Conservation (phyloP, 2,113 vertebrate genomes). For the Solenodon paradoxus region DNA sequence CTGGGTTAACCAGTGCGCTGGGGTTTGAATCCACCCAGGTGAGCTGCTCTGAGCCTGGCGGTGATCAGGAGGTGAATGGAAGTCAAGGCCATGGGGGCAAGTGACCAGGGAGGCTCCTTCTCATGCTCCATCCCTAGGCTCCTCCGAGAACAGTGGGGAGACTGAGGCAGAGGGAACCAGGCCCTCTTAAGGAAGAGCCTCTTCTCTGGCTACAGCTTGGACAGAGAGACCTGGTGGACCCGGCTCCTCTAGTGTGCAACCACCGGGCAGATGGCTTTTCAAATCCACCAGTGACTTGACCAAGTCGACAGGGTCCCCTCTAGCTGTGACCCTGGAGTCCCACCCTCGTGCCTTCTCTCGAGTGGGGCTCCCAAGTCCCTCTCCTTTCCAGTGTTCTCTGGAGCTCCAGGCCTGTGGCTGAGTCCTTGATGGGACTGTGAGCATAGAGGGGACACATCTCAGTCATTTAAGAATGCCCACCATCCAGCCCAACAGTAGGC, state of each 20-base stretch:
- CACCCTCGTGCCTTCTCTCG: background rate
- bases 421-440: background rate
- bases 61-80: background rate
- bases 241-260: background rate
- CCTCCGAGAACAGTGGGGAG: background rate
- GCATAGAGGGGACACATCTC: background rate
- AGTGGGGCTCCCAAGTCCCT: background rate
- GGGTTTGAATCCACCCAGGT: background rate
- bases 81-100: background rate
- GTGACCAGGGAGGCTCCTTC: background rate
- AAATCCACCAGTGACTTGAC: background rate
- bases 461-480: background rate
- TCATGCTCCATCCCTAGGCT: background rate
- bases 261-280: background rate
- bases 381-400: background rate
- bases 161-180: background rate
- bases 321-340: too few species aligned
- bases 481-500: background rate
- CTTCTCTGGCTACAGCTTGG: background rate
- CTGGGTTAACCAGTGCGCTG: fast-evolving
- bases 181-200: background rate
- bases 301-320: background rate
- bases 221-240: background rate
- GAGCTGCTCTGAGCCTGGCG: background rate
- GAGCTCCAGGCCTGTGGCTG: background rate